Percentiles rank a stretch among this genome's conserved stretches.
phyloP scores from a whole-genome alignment of 2,888 invertebrate genomes.

The Beris chalybata region DNA sequence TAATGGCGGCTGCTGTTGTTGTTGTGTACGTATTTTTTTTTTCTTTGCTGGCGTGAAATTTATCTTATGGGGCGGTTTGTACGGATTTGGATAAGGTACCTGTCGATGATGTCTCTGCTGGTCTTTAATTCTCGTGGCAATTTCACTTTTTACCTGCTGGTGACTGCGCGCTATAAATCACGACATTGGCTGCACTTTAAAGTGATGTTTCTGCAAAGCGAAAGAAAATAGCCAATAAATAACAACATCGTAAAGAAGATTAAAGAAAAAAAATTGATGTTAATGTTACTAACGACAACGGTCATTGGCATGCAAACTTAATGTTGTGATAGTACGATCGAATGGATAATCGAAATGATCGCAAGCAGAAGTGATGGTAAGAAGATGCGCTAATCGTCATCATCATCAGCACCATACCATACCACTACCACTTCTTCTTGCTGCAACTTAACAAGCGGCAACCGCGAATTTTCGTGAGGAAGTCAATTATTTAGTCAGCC shows the following conservation, averaged over 20 bases:
- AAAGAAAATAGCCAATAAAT: too few relatives aligned
- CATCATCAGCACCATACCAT: neutral
- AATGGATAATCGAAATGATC: slow-evolving; percentile 15
- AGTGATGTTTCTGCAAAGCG: too few relatives aligned
- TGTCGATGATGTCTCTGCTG: slow-evolving; percentile 16
- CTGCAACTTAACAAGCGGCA: neutral
- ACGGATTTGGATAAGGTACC: neutral
- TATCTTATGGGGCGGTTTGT: neutral
- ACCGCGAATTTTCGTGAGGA: slow-evolving; percentile 22
- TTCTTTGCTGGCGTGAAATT: slow-evolving; percentile 10
- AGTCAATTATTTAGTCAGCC: slow-evolving; percentile 25
- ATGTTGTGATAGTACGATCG: too few relatives aligned
- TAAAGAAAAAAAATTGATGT: too few relatives aligned
- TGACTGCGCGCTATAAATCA: slow-evolving; percentile 1
- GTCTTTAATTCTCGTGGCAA: slow-evolving; percentile 8
- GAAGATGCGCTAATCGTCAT: slow-evolving; percentile 3
- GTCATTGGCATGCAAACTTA: too few relatives aligned
- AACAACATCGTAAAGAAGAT: too few relatives aligned
- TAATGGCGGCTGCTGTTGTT: too few relatives aligned
- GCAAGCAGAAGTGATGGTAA: too few relatives aligned
- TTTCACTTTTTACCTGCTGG: slow-evolving; percentile 25
- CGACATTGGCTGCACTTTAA: too few relatives aligned
- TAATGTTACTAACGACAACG: too few relatives aligned
- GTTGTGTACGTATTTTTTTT: neutral
- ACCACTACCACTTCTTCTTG: neutral